These are phyloP conservation scores for Glaucidium brasilianum DNA, from an alignment of 2,113 vertebrate species.

Conservation along the genomic window DNA sequence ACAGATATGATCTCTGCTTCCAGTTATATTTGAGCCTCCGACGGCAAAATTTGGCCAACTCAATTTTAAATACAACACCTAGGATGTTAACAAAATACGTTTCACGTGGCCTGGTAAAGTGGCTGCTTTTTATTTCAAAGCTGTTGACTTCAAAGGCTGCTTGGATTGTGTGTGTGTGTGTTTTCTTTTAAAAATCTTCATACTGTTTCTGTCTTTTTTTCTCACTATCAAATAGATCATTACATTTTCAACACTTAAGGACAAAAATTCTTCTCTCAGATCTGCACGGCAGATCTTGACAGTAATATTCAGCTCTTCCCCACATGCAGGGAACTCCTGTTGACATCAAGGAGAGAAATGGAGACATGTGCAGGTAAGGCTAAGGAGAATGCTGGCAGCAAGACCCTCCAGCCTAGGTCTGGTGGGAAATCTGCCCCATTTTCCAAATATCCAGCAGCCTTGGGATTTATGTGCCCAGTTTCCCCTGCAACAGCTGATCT, in stretches of 20 bases:
- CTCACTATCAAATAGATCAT: conserved; percentile 71
- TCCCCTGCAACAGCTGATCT: background rate
- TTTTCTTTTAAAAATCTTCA: conserved; percentile 67
- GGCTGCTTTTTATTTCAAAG: conserved; percentile 70
- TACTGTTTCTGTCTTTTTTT: conserved; percentile 66
- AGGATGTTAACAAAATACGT: conserved; percentile 48
- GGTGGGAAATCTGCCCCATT: background rate
- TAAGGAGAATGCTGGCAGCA: background rate
- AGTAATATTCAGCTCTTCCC: conserved; percentile 58
- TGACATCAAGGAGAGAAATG: conserved; percentile 47
- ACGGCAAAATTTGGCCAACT: background rate
- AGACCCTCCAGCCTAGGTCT: background rate
- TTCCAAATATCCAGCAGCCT: background rate
- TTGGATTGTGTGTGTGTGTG: conserved; percentile 42
- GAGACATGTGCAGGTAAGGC: conserved; percentile 28
- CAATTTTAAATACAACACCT: conserved; percentile 51
- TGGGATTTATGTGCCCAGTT: background rate
- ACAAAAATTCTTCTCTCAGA: conserved; percentile 64
- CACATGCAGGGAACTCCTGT: conserved; percentile 58
- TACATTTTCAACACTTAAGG: conserved; percentile 71
- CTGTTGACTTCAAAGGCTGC: conserved; percentile 55
- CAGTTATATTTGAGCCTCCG: background rate
- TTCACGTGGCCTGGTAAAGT: conserved; percentile 51
- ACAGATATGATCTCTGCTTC: background rate
- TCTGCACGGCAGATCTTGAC: conserved; percentile 62